These are phyloP conservation scores for Platorchestia sp. DNA, from an alignment of 1,140 invertebrate genomes.

Conservation along the genomic window DNA sequence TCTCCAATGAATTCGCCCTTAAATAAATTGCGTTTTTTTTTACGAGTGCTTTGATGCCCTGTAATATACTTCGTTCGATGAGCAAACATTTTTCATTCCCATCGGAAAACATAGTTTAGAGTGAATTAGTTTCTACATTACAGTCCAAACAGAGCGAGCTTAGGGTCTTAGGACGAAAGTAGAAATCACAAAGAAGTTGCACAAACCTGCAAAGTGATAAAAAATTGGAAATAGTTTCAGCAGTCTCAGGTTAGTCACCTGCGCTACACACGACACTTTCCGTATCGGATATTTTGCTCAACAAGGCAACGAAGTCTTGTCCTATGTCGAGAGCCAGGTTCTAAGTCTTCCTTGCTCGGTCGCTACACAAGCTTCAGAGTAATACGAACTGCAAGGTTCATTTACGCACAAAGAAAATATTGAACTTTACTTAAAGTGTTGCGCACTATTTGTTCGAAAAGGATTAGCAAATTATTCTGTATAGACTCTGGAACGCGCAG, in stretches of 20 bases:
- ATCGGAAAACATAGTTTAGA: not conserved
- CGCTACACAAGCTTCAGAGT: not conserved
- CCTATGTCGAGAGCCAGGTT: not conserved
- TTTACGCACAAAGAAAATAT: not conserved
- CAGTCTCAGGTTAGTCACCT: not conserved
- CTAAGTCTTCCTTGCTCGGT: not conserved
- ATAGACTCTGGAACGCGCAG: not conserved
- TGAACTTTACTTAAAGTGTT: not conserved
- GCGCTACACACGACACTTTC: not conserved
- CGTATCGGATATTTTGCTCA: not conserved
- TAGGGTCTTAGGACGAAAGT: not conserved
- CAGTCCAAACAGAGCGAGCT: not conserved
- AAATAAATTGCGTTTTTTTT: not conserved
- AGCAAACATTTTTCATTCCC: not conserved
- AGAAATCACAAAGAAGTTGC: not conserved
- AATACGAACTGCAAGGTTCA: not conserved
- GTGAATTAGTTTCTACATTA: not conserved
- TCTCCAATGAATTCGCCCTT: not conserved
- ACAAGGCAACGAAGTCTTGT: not conserved
- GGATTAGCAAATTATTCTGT: not conserved
- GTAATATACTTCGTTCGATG: not conserved
- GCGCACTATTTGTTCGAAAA: not conserved
- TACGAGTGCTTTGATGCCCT: not conserved
- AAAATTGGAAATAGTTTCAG: not conserved
- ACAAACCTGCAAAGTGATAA: not conserved